A percentile compares a stretch with the other conserved stretches of the same genome.
Evolutionary conservation across 2,888 invertebrate genomes (phyloP).

Genomic region (Apeira syringaria): DNA sequence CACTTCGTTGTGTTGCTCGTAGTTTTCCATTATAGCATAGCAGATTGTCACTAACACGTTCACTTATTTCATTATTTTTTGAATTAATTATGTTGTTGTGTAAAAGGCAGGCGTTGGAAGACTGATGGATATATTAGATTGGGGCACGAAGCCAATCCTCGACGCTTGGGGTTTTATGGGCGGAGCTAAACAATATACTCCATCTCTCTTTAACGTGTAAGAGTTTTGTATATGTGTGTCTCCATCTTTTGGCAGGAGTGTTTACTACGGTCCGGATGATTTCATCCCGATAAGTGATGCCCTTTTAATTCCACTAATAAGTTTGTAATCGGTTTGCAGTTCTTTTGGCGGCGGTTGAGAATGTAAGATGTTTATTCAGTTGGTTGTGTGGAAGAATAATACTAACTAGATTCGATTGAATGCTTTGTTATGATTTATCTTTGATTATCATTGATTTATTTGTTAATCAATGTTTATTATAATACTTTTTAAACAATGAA

Average conservation of each 20-base stretch:
- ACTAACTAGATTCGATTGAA: too few relatives aligned
- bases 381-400: too few relatives aligned
- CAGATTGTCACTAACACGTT: slow-evolving; percentile 34
- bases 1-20: slow-evolving; percentile 69
- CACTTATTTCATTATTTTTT: slow-evolving; percentile 52
- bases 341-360: too few relatives aligned
- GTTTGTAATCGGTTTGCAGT: slow-evolving; percentile 46
- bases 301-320: slow-evolving; percentile 57
- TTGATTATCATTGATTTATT: too few relatives aligned
- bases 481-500: too few relatives aligned
- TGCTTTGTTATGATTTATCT: too few relatives aligned
- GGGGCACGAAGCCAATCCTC: slow-evolving; percentile 67
- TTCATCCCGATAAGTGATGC: slow-evolving; percentile 63
- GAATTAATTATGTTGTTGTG: slow-evolving; percentile 61
- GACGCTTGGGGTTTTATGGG: slow-evolving; percentile 53
- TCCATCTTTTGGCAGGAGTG: slow-evolving; percentile 45
- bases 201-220: slow-evolving; percentile 38
- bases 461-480: too few relatives aligned
- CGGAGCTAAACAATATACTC: slow-evolving; percentile 49
- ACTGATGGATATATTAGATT: slow-evolving; percentile 71
- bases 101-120: slow-evolving; percentile 63
- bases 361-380: too few relatives aligned
- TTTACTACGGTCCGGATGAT: slow-evolving; percentile 72
- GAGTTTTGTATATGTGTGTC: slow-evolving; percentile 32
- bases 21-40: slow-evolving; percentile 64